Base-by-base conservation (phyloP, 2,888 invertebrate species). In the Anthrax anthrax region DNA sequence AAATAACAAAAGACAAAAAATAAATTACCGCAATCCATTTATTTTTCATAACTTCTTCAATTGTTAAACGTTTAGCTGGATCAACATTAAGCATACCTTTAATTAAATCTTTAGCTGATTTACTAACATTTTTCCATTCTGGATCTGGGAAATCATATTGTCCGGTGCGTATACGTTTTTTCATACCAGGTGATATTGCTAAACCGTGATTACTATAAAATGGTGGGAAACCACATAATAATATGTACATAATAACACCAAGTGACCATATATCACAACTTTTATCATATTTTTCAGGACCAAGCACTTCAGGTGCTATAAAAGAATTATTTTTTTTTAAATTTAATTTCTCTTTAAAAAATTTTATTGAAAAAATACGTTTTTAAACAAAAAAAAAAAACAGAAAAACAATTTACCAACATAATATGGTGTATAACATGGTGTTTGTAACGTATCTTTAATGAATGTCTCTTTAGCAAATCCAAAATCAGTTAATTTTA, bases 191-290 rank as follows among this genome's bases (percentile, higher is more conserved):
- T 1, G 95, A 96, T 65, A 98, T 97, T 36, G 97, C 94, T 44
- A 92, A 74, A 0, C 97, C 98, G 60, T 95, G 91, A 67, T 94
- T 92, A 61, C 95, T 95, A 70, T 96, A 98, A 72, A 98, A 98
- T 1, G 98, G 98, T 10, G 98, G 98, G 69, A 95, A 98, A 0
- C 98, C 98, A 65, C 97, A 97, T 50, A 98, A 74, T 73, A 98
- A 71, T 60, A 98, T 98, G 67, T 98, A 98, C 92, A 96, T 97
- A 52, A 98, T 97, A 27, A 98, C 97, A 18, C 97, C 97, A 49
- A 98, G 71, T 0, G 96, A 95, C 97, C 98, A 98, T 62, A 98
- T 85, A 74, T 98, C 98, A 72, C 98, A 98, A 55, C 94, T 94
- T 65, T 94, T 96, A 71, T 97, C 97, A 64, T 97, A 98, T 63